phyloP scores from a whole-genome alignment of 2,888 invertebrate species.

The Torymus aiolomorphi region DNA sequence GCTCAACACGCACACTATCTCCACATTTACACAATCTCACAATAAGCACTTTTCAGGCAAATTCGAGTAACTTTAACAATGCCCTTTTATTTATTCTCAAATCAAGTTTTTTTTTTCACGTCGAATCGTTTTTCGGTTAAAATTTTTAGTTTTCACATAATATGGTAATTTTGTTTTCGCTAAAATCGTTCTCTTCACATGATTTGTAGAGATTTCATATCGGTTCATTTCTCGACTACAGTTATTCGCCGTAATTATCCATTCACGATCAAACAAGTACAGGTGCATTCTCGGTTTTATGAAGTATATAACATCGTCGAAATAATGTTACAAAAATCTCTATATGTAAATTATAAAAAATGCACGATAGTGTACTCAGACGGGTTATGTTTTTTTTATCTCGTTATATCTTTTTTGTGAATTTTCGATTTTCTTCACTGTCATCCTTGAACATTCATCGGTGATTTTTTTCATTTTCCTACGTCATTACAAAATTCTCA shows the following conservation, averaged over 20 bases:
- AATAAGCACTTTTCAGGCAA: slow-evolving; percentile 57
- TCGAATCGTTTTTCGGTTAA: slow-evolving; percentile 20
- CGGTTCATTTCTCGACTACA: slow-evolving; percentile 37
- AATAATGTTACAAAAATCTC: slow-evolving; percentile 44
- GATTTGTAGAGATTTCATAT: slow-evolving; percentile 61
- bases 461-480: slow-evolving; percentile 32
- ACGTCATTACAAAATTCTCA: slow-evolving; percentile 39
- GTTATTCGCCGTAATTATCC: slow-evolving; percentile 14
- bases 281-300: slow-evolving; percentile 48
- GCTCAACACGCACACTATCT: slow-evolving; percentile 25
- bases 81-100: slow-evolving; percentile 70
- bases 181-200: slow-evolving; percentile 60
- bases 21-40: slow-evolving; percentile 50
- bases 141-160: slow-evolving; percentile 35
- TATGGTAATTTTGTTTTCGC: slow-evolving; percentile 37
- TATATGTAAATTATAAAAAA: slow-evolving; percentile 56
- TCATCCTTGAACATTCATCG: slow-evolving; percentile 37
- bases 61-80: slow-evolving; percentile 71
- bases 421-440: slow-evolving; percentile 36
- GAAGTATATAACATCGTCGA: slow-evolving; percentile 19
- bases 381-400: slow-evolving; percentile 57
- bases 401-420: slow-evolving; percentile 14
- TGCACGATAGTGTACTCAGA: slow-evolving; percentile 31
- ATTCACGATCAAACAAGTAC: slow-evolving; percentile 31
- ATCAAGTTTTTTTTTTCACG: slow-evolving; percentile 56